These are phyloP conservation scores for Ceyx melanurus DNA, from an alignment of 2,113 vertebrate genomes.

Conservation along the genomic window DNA sequence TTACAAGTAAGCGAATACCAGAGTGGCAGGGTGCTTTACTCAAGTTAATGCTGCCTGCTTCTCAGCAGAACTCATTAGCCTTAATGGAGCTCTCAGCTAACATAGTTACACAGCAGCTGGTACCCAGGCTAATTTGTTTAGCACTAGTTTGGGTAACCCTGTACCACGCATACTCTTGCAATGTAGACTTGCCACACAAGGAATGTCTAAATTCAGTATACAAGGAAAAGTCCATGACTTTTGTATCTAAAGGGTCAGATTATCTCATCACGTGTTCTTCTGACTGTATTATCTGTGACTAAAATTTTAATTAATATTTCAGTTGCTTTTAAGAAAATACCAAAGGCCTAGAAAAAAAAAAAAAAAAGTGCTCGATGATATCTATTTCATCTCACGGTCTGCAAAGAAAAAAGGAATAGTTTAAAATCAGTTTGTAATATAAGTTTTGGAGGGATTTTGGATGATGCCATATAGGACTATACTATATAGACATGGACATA, in stretches of 20 bases:
- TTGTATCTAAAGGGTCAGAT: neutral
- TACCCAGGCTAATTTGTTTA: neutral
- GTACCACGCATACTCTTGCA: neutral
- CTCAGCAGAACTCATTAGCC: slow-evolving; percentile 21
- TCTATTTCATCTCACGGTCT: neutral
- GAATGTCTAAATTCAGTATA: neutral
- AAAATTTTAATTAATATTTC: neutral
- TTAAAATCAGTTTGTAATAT: neutral
- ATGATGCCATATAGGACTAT: neutral
- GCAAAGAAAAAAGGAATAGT: neutral
- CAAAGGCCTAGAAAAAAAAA: neutral
- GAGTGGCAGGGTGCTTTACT: neutral
- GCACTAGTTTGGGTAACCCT: neutral
- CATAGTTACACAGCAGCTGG: slow-evolving; percentile 12
- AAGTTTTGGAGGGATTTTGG: neutral
- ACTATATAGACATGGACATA: neutral
- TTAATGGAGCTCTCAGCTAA: neutral
- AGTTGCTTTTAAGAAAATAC: neutral
- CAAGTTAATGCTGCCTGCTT: neutral
- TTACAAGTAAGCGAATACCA: neutral
- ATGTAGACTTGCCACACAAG: neutral
- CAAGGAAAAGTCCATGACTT: neutral
- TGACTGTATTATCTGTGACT: neutral
- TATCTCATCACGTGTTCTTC: neutral
- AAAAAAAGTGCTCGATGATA: neutral